A percentile compares a stretch with the other conserved stretches of the same genome.
These are phyloP conservation scores for Thinocorus orbignyianus DNA, from an alignment of 2,113 vertebrate genomes.

Conservation along the genomic window DNA sequence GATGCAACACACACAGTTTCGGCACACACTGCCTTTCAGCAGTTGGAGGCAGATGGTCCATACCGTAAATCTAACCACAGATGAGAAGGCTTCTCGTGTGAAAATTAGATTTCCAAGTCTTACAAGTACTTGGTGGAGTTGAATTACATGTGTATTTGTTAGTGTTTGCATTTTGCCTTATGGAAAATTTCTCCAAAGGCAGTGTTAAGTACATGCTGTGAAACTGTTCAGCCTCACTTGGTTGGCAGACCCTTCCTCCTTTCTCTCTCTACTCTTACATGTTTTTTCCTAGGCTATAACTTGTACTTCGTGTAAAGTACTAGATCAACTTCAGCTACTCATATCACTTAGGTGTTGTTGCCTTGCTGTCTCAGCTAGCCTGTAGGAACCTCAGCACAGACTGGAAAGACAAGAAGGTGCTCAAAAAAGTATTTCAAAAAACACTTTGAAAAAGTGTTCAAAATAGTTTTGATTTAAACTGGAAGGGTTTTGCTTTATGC, in stretches of 20 bases:
- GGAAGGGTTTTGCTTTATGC: not conserved
- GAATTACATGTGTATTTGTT: not conserved
- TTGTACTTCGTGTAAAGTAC: not conserved
- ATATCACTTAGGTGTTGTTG: not conserved
- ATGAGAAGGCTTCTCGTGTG: not conserved
- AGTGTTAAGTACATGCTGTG: not conserved
- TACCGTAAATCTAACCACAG: not conserved
- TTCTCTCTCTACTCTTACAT: not conserved
- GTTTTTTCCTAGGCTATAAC: not conserved
- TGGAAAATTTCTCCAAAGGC: not conserved
- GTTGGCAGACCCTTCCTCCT: not conserved
- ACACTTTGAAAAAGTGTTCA: not conserved
- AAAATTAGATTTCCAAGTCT: not conserved
- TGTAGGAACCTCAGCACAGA: not conserved
- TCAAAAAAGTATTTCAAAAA: too few species aligned
- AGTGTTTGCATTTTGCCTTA: not conserved
- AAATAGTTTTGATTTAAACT: not conserved
- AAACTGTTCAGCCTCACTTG: not conserved
- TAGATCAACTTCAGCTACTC: not conserved
- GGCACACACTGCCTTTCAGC: not conserved
- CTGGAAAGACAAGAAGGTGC: not conserved
- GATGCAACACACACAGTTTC: not conserved
- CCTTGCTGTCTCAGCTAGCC: not conserved
- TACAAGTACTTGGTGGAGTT: not conserved
- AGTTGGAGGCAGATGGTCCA: not conserved